Evolutionary conservation across 2,888 invertebrate species (phyloP), one percentile per base, ranked within the genome.

Genomic region (Lypha dubia): DNA sequence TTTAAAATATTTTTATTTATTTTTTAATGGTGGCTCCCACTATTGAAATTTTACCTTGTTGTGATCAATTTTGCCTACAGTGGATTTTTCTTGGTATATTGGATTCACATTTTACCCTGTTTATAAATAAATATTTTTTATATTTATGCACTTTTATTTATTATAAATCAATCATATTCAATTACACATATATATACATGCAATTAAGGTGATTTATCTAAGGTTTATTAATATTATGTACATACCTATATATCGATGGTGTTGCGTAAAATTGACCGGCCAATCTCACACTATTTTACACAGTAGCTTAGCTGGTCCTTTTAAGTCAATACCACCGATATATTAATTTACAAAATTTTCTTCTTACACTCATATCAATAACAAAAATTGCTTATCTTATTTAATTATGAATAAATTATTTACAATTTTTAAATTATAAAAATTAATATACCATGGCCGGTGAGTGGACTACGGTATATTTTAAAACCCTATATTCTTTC

Each of bases 21-120:
- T 68, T 81, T 71, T 81, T 80, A 75, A 74, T 63, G 67, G 81
- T 80, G 73, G 77, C 56, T 65, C 79, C 56, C 65, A 53, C 76
- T 35, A 51, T 24, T 44, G n/a, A 44, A 46, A 38, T 58, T 46
- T 38, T 46, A 22, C 63, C 38, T n/a, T 62, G 70, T 46, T 73
- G 28, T 58, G 44, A 49, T 49, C 17, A 58, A 22, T 41, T 71
- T 56, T 46, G 46, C 32, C 38, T 58, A 22, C 22, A 74, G 63
- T 32, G 62, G 53, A 68, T 70, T 62, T 60, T 53, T 44, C 56
- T 68, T 83, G 77, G 77, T 79, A 35, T 44, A 75, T 51, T 75
- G 83, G 75, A 35, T 60, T 11, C 38, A 60, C 65, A 73, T 58
- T 67, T 56, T n/a, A 58, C 22, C 38, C 65, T 49, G 38, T 44